These are phyloP conservation scores for Cirrhinus mrigala DNA, from an alignment of 2,797 vertebrate species.

Conservation along the genomic window DNA sequence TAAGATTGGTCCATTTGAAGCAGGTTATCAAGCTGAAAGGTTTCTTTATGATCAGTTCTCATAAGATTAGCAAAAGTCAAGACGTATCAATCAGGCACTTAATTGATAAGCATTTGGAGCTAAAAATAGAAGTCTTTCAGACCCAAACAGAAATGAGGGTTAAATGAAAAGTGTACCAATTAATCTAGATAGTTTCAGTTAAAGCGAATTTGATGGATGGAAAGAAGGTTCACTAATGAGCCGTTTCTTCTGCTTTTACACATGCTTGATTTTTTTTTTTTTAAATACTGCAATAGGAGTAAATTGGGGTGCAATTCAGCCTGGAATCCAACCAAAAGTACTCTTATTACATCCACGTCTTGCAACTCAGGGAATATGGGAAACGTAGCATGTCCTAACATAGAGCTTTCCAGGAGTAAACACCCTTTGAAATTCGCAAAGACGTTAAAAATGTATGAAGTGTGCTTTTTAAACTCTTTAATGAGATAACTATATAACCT, in stretches of 20 bases:
- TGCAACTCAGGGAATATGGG: background rate
- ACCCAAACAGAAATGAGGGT: background rate
- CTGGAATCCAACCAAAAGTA: conserved; percentile 16
- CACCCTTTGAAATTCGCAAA: conserved; percentile 4
- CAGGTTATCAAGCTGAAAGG: conserved; percentile 18
- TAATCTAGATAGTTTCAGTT: background rate
- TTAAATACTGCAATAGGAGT: conserved; percentile 18
- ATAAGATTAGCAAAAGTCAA: conserved; percentile 6
- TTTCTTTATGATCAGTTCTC: conserved; percentile 1
- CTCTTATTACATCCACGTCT: conserved; percentile 16
- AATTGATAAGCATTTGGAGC: background rate
- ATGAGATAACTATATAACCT: conserved; percentile 5
- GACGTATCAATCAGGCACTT: background rate
- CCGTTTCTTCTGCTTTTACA: conserved; percentile 26
- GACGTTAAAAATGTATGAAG: conserved; percentile 4
- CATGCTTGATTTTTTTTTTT: conserved; percentile 21
- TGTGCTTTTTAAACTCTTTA: background rate
- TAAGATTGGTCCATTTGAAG: background rate
- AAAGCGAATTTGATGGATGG: conserved; percentile 26
- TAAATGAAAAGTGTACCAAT: conserved; percentile 18
- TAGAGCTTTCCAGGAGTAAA: conserved; percentile 6
- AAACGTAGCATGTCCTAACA: conserved; percentile 13
- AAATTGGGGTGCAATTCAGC: conserved; percentile 20
- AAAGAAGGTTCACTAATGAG: conserved; percentile 41
- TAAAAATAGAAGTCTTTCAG: background rate